These are phyloP conservation scores for Silurus aristotelis DNA, from an alignment of 2,797 vertebrate genomes.

Conservation along the genomic window DNA sequence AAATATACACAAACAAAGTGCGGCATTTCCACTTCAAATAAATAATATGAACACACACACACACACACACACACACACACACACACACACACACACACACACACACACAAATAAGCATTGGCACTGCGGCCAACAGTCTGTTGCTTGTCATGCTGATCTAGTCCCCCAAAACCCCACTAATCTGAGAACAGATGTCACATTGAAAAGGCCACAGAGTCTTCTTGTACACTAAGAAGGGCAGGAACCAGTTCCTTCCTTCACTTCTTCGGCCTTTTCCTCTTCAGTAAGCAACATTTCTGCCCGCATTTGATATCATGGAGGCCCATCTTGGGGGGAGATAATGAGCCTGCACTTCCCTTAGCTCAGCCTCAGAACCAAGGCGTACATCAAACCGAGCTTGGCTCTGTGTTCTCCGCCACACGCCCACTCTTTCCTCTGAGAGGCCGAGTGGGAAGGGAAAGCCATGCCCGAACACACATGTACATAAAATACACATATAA, in stretches of 20 bases:
- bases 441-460: conserved; percentile 28
- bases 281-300: conserved; percentile 30
- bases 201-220: conserved; percentile 37
- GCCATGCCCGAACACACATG: conserved; percentile 11
- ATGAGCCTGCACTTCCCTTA: conserved; percentile 44
- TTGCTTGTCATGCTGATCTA: conserved; percentile 33
- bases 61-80: conserved; percentile 15
- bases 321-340: conserved; percentile 42
- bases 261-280: neutral
- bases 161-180: conserved; percentile 52
- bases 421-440: conserved; percentile 44
- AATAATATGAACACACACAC: neutral
- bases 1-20: neutral
- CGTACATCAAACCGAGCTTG: conserved; percentile 48
- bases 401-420: conserved; percentile 34
- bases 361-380: conserved; percentile 39
- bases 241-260: conserved; percentile 9
- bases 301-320: conserved; percentile 13
- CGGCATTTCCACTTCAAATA: neutral
- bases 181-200: conserved; percentile 51
- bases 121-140: conserved; percentile 22
- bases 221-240: conserved; percentile 29
- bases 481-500: conserved; percentile 26
- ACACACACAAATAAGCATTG: conserved; percentile 4
- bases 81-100: conserved; percentile 15